phyloP scores from a whole-genome alignment of 1,140 invertebrate genomes.

The Cyclina sinensis region DNA sequence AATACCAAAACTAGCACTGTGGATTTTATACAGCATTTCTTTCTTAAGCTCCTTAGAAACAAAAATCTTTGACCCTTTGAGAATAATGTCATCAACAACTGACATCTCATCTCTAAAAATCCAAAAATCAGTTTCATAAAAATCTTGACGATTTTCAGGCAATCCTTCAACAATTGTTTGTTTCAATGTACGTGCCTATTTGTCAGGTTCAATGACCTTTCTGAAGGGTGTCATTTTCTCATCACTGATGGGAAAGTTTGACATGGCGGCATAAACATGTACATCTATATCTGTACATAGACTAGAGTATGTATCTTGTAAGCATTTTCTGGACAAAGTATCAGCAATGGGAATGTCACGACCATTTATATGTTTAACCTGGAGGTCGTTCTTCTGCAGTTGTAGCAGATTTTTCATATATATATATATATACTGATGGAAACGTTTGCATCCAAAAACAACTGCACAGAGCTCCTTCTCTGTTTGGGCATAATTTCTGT shows the following conservation, averaged over 20 bases:
- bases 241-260: too few species aligned
- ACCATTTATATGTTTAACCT: slow-evolving; percentile 81
- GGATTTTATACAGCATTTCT: too few species aligned
- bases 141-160: too few species aligned
- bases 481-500: slow-evolving; percentile 15
- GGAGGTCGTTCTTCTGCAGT: slow-evolving; percentile 85
- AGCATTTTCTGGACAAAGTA: not conserved
- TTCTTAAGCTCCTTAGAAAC: too few species aligned
- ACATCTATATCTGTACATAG: not conserved
- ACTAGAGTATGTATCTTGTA: not conserved
- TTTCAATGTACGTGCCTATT: not conserved
- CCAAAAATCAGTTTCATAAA: too few species aligned
- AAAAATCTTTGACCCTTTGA: too few species aligned
- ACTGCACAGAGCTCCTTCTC: not conserved
- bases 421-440: not conserved
- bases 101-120: too few species aligned
- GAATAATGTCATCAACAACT: too few species aligned
- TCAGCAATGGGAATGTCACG: slow-evolving; percentile 85
- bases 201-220: not conserved
- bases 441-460: not conserved
- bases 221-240: not conserved
- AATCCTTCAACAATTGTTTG: not conserved
- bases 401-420: slow-evolving; percentile 85
- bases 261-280: not conserved
- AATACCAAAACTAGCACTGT: too few species aligned